Evolutionary conservation across 2,888 invertebrate genomes (phyloP), one percentile per base, ranked within the genome.

Genomic region (Autographa gamma): DNA sequence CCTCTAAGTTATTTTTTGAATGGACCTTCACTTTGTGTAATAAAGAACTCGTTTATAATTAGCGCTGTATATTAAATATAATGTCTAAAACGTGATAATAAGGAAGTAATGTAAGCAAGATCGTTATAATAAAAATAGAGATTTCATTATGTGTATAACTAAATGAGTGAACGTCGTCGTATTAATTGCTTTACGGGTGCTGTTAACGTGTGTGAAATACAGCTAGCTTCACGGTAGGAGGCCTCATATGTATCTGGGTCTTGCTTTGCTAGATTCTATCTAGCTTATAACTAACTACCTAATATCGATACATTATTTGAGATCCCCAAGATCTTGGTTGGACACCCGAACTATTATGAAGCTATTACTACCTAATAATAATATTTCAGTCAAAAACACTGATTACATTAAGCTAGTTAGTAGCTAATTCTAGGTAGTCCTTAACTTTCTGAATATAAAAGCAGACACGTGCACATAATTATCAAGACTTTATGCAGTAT

Each of bases 101-200:
- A 94, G 93, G 93, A 93, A 93, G 92, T 91, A 91, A 93, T 93
- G 93, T 93, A 91, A 93, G 93, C 92, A 92, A 92, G 91, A 93
- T 92, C 90, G 90, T 93, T 92, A 91, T 89, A 92, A 92, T 90
- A 91, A 90, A 90, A 91, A 91, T 91, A 90, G 91, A 93, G 91
- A 92, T 92, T 93, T 93, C 91, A 92, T 93, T 93, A 92, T 93
- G 90, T 93, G 91, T 93, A 91, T 86, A 91, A 92, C 92, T 92
- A 93, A 93, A 91, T 89, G 90, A 90, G 91, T 86, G 89, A 90
- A 84, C 92, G 90, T 90, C 83, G 90, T 90, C 81, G 81, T 89
- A 90, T 90, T 93, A 92, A 93, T 93, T 93, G 90, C 85, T 90
- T 88, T 90, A 90, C 87, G 90, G 88, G 87, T 87, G 89, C 89